phyloP scores from a whole-genome alignment of 2,797 vertebrate genomes.

The Danio albolineatus region DNA sequence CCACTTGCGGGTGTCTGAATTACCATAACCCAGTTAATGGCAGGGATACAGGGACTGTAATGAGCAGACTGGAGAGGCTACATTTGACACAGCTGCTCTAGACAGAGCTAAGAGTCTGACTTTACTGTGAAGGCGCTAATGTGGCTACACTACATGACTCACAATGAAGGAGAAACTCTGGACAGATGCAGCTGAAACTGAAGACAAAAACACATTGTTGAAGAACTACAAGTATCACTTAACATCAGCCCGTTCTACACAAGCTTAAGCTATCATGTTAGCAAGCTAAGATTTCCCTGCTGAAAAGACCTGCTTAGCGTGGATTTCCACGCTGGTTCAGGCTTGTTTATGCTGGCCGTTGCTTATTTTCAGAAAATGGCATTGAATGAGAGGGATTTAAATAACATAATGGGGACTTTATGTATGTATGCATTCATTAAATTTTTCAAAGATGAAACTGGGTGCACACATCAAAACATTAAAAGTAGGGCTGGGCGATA shows the following conservation, averaged over 20 bases:
- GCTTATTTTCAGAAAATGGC: not conserved
- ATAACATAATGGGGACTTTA: not conserved
- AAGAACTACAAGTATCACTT: constrained; percentile 1
- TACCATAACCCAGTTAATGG: constrained; percentile 29
- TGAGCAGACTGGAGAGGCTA: constrained; percentile 39
- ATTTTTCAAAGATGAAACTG: too few relatives aligned
- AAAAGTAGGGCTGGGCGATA: too few relatives aligned
- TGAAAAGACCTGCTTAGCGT: not conserved
- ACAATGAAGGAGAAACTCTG: constrained; percentile 4
- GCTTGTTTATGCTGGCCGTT: not conserved
- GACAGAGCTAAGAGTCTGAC: constrained; percentile 41
- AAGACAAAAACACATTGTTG: constrained; percentile 36
- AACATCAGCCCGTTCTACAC: not conserved
- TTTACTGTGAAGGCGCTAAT: constrained; percentile 46
- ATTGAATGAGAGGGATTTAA: not conserved
- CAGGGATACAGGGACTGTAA: constrained; percentile 31
- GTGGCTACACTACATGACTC: constrained; percentile 44
- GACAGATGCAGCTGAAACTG: not conserved
- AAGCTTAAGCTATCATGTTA: constrained; percentile 12
- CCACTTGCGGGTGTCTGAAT: constrained; percentile 36
- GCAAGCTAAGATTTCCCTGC: not conserved
- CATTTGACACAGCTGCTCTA: constrained; percentile 49
- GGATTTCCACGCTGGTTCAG: constrained; percentile 3
- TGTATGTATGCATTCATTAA: too few relatives aligned
- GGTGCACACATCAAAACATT: too few relatives aligned